Conservation (phyloP, 2,888 invertebrate species). For the Drepana falcataria region DNA sequence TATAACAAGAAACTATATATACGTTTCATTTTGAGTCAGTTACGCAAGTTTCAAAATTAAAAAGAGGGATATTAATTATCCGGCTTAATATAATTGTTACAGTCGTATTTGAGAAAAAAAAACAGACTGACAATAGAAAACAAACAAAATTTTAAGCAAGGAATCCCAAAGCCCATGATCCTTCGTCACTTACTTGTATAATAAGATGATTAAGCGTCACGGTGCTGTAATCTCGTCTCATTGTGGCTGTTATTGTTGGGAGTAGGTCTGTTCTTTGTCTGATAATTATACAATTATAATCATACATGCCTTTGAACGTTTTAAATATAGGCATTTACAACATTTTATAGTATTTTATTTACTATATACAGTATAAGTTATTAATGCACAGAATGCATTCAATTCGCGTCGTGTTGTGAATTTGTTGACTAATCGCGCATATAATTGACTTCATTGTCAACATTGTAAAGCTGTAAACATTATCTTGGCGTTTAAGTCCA, state of each 20-base stretch:
- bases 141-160: too few species aligned
- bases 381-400: neutral
- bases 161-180: neutral
- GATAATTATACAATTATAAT: neutral
- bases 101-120: too few species aligned
- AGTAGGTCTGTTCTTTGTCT: conserved; percentile 15
- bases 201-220: conserved; percentile 32
- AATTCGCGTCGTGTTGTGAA: neutral
- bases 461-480: too few species aligned
- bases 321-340: neutral
- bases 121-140: too few species aligned
- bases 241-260: conserved; percentile 15
- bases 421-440: too few species aligned
- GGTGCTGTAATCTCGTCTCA: conserved; percentile 19
- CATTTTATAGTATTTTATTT: neutral
- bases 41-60: too few species aligned
- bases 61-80: too few species aligned
- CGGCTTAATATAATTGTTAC: too few species aligned
- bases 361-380: neutral
- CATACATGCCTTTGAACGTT: neutral
- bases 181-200: conserved; percentile 10
- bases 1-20: too few species aligned
- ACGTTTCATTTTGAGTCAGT: too few species aligned
- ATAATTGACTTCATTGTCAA: neutral
- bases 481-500: too few species aligned